Percentiles rank a stretch among this genome's conserved stretches.
These are phyloP conservation scores for Eledone cirrhosa DNA, from an alignment of 2,888 invertebrate species.

Conservation along the genomic window DNA sequence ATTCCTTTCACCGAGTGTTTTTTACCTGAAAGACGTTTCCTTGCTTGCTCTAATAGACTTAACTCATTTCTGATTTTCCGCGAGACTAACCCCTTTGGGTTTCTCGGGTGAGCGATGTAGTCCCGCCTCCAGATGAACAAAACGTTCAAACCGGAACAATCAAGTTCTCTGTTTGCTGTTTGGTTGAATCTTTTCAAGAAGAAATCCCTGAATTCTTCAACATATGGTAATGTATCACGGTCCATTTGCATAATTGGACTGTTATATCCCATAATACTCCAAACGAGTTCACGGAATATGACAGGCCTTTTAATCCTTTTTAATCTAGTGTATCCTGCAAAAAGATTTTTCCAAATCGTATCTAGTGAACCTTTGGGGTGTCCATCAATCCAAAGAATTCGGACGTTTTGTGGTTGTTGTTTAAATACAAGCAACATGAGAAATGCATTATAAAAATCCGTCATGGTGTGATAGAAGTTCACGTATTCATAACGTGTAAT, in stretches of 20 bases:
- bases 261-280: conserved; percentile 60
- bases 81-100: conserved; percentile 57
- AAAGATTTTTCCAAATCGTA: conserved; percentile 55
- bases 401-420: conserved; percentile 44
- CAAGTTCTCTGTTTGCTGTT: conserved; percentile 31
- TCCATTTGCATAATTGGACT: conserved; percentile 56
- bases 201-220: conserved; percentile 60
- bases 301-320: conserved; percentile 45
- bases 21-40: conserved; percentile 39
- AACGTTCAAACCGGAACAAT: conserved; percentile 54
- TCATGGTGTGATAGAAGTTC: conserved; percentile 61
- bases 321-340: conserved; percentile 52
- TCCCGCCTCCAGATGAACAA: conserved; percentile 63
- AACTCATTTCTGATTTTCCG: conserved; percentile 63
- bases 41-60: conserved; percentile 49
- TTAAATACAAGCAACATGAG: conserved; percentile 48
- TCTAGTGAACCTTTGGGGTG: conserved; percentile 62
- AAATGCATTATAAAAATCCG: conserved; percentile 59
- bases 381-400: conserved; percentile 61
- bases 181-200: conserved; percentile 50
- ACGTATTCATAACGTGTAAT: conserved; percentile 58
- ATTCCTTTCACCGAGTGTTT: conserved; percentile 43
- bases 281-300: conserved; percentile 49
- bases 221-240: conserved; percentile 46
- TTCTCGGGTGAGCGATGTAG: conserved; percentile 65